phyloP scores from a whole-genome alignment of 2,113 vertebrate genomes.

The Calcarius ornatus region DNA sequence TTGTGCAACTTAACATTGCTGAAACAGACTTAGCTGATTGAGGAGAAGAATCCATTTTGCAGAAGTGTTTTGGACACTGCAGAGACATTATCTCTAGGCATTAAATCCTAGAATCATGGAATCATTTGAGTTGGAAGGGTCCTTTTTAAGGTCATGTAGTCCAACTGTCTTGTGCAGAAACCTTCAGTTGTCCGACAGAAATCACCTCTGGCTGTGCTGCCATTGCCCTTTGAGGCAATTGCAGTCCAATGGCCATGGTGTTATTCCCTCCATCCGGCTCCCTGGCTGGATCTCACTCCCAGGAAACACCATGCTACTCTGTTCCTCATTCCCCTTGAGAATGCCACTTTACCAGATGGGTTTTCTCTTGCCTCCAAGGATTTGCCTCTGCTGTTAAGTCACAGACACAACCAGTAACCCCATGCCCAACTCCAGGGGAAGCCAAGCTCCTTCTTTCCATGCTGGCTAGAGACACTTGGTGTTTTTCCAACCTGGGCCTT shows the following conservation, averaged over 20 bases:
- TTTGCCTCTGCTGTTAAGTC: background rate
- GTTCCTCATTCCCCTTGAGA: background rate
- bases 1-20: background rate
- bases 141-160: background rate
- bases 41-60: background rate
- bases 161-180: background rate
- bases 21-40: background rate
- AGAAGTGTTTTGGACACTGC: background rate
- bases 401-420: background rate
- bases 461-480: background rate
- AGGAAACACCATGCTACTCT: background rate
- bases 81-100: background rate
- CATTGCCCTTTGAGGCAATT: background rate
- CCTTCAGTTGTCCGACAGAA: background rate
- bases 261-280: background rate
- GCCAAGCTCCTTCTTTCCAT: background rate
- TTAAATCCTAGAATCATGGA: background rate
- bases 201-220: rapidly evolving
- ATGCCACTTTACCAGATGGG: background rate
- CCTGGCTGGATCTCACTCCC: background rate
- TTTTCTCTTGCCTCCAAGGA: background rate
- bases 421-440: background rate
- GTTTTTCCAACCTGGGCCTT: background rate
- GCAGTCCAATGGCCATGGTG: background rate
- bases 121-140: background rate